Percentiles rank a stretch among this genome's conserved stretches.
phyloP scores from a whole-genome alignment of 2,113 vertebrate species.

The Microcebus ravelobensis region DNA sequence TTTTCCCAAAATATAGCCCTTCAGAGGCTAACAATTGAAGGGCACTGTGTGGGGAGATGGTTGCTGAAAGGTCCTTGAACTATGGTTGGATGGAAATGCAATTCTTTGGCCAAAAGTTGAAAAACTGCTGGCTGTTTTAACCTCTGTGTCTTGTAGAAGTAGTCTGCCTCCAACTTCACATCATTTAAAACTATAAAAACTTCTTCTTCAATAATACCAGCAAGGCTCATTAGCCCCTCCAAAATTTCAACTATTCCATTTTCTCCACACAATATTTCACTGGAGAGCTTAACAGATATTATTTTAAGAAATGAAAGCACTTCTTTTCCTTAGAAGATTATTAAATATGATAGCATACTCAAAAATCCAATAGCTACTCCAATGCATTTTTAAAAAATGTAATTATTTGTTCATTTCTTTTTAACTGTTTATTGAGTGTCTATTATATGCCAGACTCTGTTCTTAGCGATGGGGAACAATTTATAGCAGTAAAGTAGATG shows the following conservation, averaged over 20 bases:
- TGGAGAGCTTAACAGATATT: slow-evolving; percentile 28
- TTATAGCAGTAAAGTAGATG: slow-evolving; percentile 9
- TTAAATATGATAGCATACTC: slow-evolving; percentile 28
- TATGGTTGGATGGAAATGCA: slow-evolving; percentile 29
- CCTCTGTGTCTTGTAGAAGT: slow-evolving; percentile 30
- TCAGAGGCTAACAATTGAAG: slow-evolving; percentile 39
- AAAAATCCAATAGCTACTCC: slow-evolving; percentile 40
- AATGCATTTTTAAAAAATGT: slow-evolving; percentile 10
- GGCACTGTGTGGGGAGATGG: not conserved
- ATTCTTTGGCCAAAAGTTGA: slow-evolving; percentile 32
- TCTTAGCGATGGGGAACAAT: not conserved
- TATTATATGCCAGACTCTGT: not conserved
- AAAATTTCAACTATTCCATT: slow-evolving; percentile 59
- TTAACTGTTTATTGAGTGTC: slow-evolving; percentile 30
- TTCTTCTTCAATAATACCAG: slow-evolving; percentile 60
- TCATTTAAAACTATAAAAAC: slow-evolving; percentile 61
- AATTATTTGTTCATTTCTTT: slow-evolving; percentile 51
- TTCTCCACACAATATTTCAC: slow-evolving; percentile 58
- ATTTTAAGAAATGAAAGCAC: slow-evolving; percentile 61
- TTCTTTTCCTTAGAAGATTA: slow-evolving; percentile 47
- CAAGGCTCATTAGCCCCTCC: slow-evolving; percentile 75
- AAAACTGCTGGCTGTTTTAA: slow-evolving; percentile 50
- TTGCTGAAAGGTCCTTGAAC: slow-evolving; percentile 40
- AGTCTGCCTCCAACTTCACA: slow-evolving; percentile 41
- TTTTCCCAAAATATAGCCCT: slow-evolving; percentile 60